Evolutionary conservation across 2,888 invertebrate species (phyloP).

Genomic region (Drosophila putrida): DNA sequence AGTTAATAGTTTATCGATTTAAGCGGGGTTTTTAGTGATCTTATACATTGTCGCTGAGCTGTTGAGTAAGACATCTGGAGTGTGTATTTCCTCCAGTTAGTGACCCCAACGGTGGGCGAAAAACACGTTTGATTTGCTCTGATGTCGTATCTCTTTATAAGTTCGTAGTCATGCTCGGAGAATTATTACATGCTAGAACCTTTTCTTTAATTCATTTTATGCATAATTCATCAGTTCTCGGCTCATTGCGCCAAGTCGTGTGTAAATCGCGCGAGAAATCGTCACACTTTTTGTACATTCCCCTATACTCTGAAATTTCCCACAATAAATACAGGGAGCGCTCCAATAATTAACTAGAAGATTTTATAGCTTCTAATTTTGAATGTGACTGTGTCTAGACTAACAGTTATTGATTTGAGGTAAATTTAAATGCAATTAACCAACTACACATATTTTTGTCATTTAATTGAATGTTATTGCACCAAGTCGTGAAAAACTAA

Average conservation of each 20-base stretch:
- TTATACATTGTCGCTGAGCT: background rate
- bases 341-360: conserved; percentile 48
- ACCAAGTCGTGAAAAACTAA: conserved; percentile 32
- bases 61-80: conserved; percentile 12
- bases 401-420: conserved; percentile 17
- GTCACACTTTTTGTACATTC: conserved; percentile 42
- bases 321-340: conserved; percentile 34
- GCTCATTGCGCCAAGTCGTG: conserved; percentile 44
- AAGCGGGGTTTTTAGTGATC: conserved; percentile 25
- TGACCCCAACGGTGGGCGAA: conserved; percentile 38
- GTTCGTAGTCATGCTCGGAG: conserved; percentile 5
- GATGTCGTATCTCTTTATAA: conserved; percentile 7
- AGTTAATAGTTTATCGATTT: background rate
- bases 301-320: conserved; percentile 56
- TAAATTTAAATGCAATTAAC: conserved; percentile 29
- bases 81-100: conserved; percentile 34
- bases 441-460: conserved; percentile 25
- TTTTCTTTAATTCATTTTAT: conserved; percentile 39
- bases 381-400: conserved; percentile 6
- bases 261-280: conserved; percentile 54
- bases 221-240: conserved; percentile 51
- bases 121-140: conserved; percentile 35
- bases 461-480: conserved; percentile 24
- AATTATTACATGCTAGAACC: conserved; percentile 29
- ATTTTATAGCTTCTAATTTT: conserved; percentile 4